Evolutionary conservation across 2,797 vertebrate species (phyloP).

Genomic region (Cetoscarus ocellatus): DNA sequence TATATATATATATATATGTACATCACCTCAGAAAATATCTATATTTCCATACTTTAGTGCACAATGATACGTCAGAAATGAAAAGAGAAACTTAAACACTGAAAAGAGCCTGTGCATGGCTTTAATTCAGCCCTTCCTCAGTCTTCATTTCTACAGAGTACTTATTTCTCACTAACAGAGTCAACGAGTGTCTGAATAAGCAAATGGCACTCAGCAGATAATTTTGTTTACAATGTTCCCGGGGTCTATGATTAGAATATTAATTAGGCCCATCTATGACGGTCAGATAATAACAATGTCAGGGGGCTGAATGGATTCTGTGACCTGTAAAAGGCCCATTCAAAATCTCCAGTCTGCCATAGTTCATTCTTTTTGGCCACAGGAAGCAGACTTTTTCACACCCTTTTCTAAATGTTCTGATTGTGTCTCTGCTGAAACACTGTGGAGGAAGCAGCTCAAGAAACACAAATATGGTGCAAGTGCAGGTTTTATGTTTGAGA

Average conservation of each 20-base stretch:
- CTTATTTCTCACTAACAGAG: slow-evolving; percentile 65
- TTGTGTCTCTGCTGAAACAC: slow-evolving; percentile 86
- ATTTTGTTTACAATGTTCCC: slow-evolving; percentile 91
- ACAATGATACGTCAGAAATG: neutral
- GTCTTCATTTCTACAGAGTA: slow-evolving; percentile 38
- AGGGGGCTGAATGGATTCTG: slow-evolving; percentile 92
- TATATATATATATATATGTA: no score
- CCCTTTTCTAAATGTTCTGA: slow-evolving; percentile 90
- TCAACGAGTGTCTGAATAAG: slow-evolving; percentile 65
- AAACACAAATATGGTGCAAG: slow-evolving; percentile 74
- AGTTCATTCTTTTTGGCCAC: slow-evolving; percentile 90
- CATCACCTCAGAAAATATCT: neutral
- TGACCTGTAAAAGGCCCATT: slow-evolving; percentile 99
- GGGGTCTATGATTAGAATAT: slow-evolving; percentile 97
- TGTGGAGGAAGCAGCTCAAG: slow-evolving; percentile 84
- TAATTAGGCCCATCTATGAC: slow-evolving; percentile 98
- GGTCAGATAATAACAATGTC: slow-evolving; percentile 96
- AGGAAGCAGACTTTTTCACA: slow-evolving; percentile 95
- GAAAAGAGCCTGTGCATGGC: slow-evolving; percentile 8
- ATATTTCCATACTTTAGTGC: no score
- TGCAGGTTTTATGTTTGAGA: slow-evolving; percentile 38
- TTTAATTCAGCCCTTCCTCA: slow-evolving; percentile 37
- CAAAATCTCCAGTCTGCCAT: slow-evolving; percentile 92
- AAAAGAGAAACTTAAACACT: slow-evolving; percentile 7
- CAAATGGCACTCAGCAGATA: slow-evolving; percentile 82